Base-by-base conservation (phyloP, 2,888 invertebrate genomes). In the Laspeyria flexula region DNA sequence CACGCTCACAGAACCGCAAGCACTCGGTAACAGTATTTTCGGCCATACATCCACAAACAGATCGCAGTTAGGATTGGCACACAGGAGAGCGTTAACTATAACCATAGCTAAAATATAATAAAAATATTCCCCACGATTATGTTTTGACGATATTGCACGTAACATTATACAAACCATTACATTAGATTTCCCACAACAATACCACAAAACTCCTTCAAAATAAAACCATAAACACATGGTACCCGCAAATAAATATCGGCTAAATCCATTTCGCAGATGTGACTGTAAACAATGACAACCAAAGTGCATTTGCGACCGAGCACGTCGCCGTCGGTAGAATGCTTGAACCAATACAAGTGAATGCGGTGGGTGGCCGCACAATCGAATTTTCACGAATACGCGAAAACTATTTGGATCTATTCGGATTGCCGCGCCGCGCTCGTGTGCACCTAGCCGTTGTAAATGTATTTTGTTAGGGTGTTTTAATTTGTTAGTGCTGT, bases 251-350 rank as follows among this genome's bases (percentile, higher is more conserved):
- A 64, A 58, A 58, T 51, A 53, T 39, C 45, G 30, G 47, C 51
- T 61, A 61, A 67, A 64, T 51, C 67, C 64, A 63, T 57, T 66
- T 44, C 65, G 51, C 68, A 61, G 68, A 66, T 63, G 62, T 62
- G 52, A 65, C 67, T 60, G 70, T 75, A 75, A 73, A 71, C 74
- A 73, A 73, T 69, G 72, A 68, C 76, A 69, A 49, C 59, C 65
- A 75, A 77, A 78, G 76, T 78, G 78, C 78, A 78, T 77, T 76
- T 77, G 60, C 68, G 58, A 55, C 48, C 44, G 54, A 56, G 64
- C 73, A 66, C 65, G 69, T 66, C 55, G 44, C 30, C 67, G n/a
- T 69, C 54, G 45, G 21, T 35, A 23, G 16, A 46, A 43, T 61
- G 64, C 55, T 50, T 55, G 50, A 57, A 68, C 62, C 66, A 71